phyloP scores from a whole-genome alignment of 2,113 vertebrate species.

The Myrmecobius fasciatus region DNA sequence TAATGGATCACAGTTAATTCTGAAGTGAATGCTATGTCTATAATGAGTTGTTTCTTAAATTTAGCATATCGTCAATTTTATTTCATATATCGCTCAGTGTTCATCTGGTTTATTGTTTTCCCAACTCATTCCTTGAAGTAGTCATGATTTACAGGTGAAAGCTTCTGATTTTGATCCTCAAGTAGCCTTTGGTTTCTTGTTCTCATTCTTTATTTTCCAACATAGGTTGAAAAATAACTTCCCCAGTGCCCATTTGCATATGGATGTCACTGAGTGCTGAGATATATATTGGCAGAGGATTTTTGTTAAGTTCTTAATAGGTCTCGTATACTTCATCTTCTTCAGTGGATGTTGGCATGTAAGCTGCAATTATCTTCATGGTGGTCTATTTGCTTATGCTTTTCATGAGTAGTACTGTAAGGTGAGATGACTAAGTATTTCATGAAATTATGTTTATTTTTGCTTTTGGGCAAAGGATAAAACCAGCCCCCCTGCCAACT shows the following conservation, averaged over 20 bases:
- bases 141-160: background rate
- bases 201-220: background rate
- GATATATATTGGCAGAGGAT: background rate
- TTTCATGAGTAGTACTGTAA: background rate
- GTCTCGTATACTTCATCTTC: background rate
- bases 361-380: conserved; percentile 2
- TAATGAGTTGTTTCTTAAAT: background rate
- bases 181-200: background rate
- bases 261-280: background rate
- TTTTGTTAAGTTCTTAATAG: background rate
- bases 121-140: background rate
- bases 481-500: background rate
- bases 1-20: background rate
- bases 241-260: background rate
- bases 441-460: background rate
- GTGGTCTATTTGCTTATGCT: background rate
- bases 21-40: background rate
- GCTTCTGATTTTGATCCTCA: background rate
- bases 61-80: background rate
- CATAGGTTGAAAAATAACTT: background rate
- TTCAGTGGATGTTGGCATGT: background rate
- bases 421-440: conserved; percentile 2
- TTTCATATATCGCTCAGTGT: background rate
- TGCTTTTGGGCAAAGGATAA: background rate
- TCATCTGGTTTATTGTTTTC: background rate